Conservation (phyloP, 2,888 invertebrate species). For the Osmoderma eremita region DNA sequence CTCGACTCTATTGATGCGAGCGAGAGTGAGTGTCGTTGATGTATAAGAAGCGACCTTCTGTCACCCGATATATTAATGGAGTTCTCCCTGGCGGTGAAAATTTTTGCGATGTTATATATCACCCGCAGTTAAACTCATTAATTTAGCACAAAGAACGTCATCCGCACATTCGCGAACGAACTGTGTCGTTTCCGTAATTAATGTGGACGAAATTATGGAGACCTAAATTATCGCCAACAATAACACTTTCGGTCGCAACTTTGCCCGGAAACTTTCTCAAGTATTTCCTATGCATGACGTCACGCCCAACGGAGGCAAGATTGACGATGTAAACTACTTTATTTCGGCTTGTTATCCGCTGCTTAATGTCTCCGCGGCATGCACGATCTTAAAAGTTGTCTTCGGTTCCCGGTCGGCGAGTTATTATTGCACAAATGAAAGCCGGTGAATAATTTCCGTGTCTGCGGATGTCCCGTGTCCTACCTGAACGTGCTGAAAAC, state of each 20-base stretch:
- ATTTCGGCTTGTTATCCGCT: conserved; percentile 50
- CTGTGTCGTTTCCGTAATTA: conserved; percentile 60
- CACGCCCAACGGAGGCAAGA: conserved; percentile 45
- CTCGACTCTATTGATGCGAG: no score
- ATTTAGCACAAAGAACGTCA: conserved; percentile 60
- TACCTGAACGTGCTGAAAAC: conserved; percentile 5
- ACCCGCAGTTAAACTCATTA: conserved; percentile 55
- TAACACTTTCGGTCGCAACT: conserved; percentile 55
- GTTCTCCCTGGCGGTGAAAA: conserved; percentile 25
- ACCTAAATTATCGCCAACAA: conserved; percentile 51
- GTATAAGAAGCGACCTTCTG: conserved; percentile 29
- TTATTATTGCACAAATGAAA: conserved; percentile 31
- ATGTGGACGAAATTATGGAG: conserved; percentile 58
- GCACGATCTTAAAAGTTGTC: conserved; percentile 36
- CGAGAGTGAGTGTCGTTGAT: conserved; percentile 14
- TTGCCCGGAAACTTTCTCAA: conserved; percentile 54
- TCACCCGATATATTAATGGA: conserved; percentile 36
- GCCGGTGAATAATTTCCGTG: conserved; percentile 29
- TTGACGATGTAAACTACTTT: conserved; percentile 54
- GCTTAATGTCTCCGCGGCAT: conserved; percentile 49
- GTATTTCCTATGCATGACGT: conserved; percentile 54
- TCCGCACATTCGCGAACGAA: conserved; percentile 57
- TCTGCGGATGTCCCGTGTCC: conserved; percentile 22
- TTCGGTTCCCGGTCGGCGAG: conserved; percentile 7
- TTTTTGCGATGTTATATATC: conserved; percentile 43